Base-by-base conservation (phyloP, 2,797 vertebrate genomes). In the Acanthornis magna region DNA sequence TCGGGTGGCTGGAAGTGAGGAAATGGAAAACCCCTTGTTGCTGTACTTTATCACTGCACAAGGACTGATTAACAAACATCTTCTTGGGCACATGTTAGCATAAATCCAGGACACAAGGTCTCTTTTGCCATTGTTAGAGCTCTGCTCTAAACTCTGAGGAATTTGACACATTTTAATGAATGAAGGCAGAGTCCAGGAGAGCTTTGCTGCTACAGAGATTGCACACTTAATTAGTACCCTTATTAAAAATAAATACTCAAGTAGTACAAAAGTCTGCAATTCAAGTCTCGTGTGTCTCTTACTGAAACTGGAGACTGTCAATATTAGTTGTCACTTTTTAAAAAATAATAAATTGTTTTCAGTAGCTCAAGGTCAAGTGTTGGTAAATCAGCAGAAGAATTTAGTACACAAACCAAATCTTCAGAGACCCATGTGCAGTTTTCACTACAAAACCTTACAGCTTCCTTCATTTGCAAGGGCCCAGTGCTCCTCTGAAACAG, bases 101-200 rank as follows among this genome's bases (percentile, higher is more conserved):
- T 57, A 55, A 61, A 90, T 79, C 67, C 89, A 91, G 92, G 91
- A 95, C 77, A 29, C 13, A 26, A 85, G 74, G 70, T 88, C 76
- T 93, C 29, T 73, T 89, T 91, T 90, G 77, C 80, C 91, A 65
- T 95, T 94, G 93, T 94, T 94, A 88, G 95, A 93, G 80, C 80
- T 68, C 74, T 82, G 73, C 88, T 93, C 73, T 70, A 91, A 97
- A 96, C 79, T 95, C 95, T 32, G 63, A 97, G 89, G 95, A 95
- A 97, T 96, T 93, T 95, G 91, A 96, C 95, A 97, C 94, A 79
- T 96, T 95, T 96, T 96, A 95, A 97, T 95, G 96, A 96, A 96
- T 79, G 89, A 94, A 94, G 94, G 63, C 58, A 91, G 92, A 78
- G 89, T 96, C 95, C 94, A 93, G 94, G 95, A 96, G 95, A 96